Percentiles rank a stretch among this genome's conserved stretches.
Evolutionary conservation across 2,888 invertebrate species (phyloP).

Genomic region (Candidula unifasciata): DNA sequence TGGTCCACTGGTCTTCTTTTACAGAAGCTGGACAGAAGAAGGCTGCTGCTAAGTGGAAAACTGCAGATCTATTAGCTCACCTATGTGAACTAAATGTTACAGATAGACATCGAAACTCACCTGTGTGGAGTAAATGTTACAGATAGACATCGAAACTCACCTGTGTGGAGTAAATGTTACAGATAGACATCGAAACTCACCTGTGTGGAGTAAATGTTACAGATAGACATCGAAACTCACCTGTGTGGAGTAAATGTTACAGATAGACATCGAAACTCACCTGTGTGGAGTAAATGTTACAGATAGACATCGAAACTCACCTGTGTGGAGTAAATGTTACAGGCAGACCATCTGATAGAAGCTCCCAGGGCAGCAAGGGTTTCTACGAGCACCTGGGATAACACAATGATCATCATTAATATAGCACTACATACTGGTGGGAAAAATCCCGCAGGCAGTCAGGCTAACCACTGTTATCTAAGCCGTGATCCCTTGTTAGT

Average conservation of each 20-base stretch:
- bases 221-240: background rate
- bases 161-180: background rate
- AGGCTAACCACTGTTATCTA: too few relatives aligned
- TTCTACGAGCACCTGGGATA: slow-evolving; percentile 86
- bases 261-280: too few relatives aligned
- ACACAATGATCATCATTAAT: background rate
- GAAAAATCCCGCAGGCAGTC: too few relatives aligned
- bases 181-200: background rate
- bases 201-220: background rate
- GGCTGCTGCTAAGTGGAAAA: slow-evolving; percentile 98
- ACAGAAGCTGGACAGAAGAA: slow-evolving; percentile 81
- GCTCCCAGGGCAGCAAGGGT: slow-evolving; percentile 92
- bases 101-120: background rate
- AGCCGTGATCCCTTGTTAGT: too few relatives aligned
- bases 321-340: slow-evolving; percentile 98
- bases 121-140: background rate
- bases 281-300: background rate
- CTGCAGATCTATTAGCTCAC: slow-evolving; percentile 87
- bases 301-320: slow-evolving; percentile 77
- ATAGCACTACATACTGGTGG: too few relatives aligned
- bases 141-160: background rate
- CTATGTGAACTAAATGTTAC: background rate
- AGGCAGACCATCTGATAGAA: slow-evolving; percentile 95
- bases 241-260: background rate
- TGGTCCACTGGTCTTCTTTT: too few relatives aligned